These are phyloP conservation scores for Elephantulus edwardii DNA, from an alignment of 2,113 vertebrate species.

Conservation along the genomic window DNA sequence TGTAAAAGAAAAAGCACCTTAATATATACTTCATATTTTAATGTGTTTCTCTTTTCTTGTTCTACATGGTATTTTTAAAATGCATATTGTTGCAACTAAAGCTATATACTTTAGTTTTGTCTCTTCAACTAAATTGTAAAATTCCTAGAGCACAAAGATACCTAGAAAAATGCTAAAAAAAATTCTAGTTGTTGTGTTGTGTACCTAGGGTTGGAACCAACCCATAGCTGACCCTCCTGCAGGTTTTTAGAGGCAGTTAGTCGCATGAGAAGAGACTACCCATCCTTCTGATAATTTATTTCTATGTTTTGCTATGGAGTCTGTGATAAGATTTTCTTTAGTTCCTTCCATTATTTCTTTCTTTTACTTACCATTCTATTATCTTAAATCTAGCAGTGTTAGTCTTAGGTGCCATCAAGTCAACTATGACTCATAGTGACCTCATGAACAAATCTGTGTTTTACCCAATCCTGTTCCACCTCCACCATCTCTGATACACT, in stretches of 20 bases:
- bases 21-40: slow-evolving; percentile 11
- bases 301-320: background rate
- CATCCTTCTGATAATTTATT: background rate
- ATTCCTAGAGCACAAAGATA: background rate
- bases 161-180: slow-evolving; percentile 2
- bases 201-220: too few relatives aligned
- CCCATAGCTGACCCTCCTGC: too few relatives aligned
- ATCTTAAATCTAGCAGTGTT: background rate
- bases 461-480: too few relatives aligned
- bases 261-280: too few relatives aligned
- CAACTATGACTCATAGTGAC: too few relatives aligned
- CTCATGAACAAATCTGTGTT: too few relatives aligned
- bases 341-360: background rate
- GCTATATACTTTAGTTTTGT: background rate
- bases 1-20: background rate
- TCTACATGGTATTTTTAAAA: background rate
- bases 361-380: background rate
- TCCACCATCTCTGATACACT: too few relatives aligned
- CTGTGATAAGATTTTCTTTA: slow-evolving; percentile 23
- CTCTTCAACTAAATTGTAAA: slow-evolving; percentile 9
- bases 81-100: slow-evolving; percentile 6
- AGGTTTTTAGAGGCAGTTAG: too few relatives aligned
- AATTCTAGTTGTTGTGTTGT: too few relatives aligned
- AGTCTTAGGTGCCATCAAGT: too few relatives aligned
- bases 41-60: slow-evolving; percentile 28